Evolutionary conservation across 1,140 invertebrate species (phyloP), one percentile per base, ranked within the genome.

Genomic region (Sminthurinus signatus): DNA sequence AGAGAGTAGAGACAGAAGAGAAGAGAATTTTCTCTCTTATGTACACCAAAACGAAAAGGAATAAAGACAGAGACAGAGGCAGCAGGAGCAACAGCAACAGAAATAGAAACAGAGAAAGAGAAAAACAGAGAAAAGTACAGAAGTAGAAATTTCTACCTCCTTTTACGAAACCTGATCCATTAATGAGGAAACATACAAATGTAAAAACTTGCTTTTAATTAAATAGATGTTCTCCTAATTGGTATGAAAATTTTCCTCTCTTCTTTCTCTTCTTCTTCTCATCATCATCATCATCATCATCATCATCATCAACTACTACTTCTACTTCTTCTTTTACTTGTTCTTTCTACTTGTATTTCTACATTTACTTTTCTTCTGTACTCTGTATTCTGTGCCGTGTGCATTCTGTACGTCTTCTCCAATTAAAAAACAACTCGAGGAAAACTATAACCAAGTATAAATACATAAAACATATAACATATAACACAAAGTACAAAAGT

Each of bases 191-290:
- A 36, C 32, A 36, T 36, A 36, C 32, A 36, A 36, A 36, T 36
- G 32, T 36, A 56, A 56, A 23, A 56, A 56, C 54, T n/a, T 14
- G 46, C 51, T 54, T 54, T 56, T 56, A 56, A 56, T 56, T 56
- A 56, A 54, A 56, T 56, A 42, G 54, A 56, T 39, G 5, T 56
- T 36, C 54, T 56, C 54, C 54, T 56, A 56, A 56, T 56, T 56
- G 54, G 54, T 56, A 56, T 56, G 36, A 56, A 56, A 56, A 39
- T 56, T 56, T 56, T 23, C 5, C 54, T 56, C 54, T 42, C 29
- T n/a, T 3, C 39, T 36, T 36, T 36, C 32, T 36, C 32, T 36
- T 36, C 15, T n/a, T 48, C 23, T 48, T 48, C 19, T 15, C 32
- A 42, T 42, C 39, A 42, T 42, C 39, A 42, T 42, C 39, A 42